Evolutionary conservation across 2,888 invertebrate species (phyloP).

Genomic region (Thelaira solivaga): DNA sequence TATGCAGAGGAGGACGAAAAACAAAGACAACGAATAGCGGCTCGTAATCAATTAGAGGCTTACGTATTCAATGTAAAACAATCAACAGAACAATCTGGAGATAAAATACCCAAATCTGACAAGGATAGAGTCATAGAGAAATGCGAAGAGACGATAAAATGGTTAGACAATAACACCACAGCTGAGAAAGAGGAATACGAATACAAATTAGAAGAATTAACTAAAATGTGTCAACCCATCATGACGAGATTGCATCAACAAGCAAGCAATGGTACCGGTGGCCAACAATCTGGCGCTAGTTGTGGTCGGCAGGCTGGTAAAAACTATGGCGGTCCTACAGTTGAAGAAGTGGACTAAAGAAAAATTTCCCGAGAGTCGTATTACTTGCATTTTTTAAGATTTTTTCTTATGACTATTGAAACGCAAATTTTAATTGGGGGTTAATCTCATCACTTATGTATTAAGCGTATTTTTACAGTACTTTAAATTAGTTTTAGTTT

Average conservation of each 20-base stretch:
- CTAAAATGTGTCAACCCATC: slow-evolving; percentile 75
- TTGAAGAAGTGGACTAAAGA: slow-evolving; percentile 73
- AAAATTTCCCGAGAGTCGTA: too few relatives aligned
- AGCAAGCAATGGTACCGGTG: slow-evolving; percentile 77
- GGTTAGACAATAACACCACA: slow-evolving; percentile 87
- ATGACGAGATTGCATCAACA: slow-evolving; percentile 78
- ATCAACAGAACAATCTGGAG: slow-evolving; percentile 82
- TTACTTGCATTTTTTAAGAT: too few relatives aligned
- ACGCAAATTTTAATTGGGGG: too few relatives aligned
- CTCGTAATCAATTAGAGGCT: slow-evolving; percentile 85
- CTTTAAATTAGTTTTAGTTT: too few relatives aligned
- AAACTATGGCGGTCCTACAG: slow-evolving; percentile 76
- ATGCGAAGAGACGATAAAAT: slow-evolving; percentile 82
- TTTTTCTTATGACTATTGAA: too few relatives aligned
- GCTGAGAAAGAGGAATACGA: slow-evolving; percentile 88
- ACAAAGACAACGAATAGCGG: slow-evolving; percentile 82
- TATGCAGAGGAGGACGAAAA: slow-evolving; percentile 85
- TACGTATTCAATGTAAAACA: slow-evolving; percentile 85
- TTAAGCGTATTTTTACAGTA: too few relatives aligned
- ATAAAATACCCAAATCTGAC: slow-evolving; percentile 81
- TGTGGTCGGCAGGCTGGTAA: slow-evolving; percentile 80
- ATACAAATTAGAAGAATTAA: slow-evolving; percentile 74
- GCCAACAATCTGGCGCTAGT: slow-evolving; percentile 35
- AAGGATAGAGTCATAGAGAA: slow-evolving; percentile 82
- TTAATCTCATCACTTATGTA: too few relatives aligned